Base-by-base conservation (phyloP, 1,140 invertebrate species). In the Panagrolaimus sp. region DNA sequence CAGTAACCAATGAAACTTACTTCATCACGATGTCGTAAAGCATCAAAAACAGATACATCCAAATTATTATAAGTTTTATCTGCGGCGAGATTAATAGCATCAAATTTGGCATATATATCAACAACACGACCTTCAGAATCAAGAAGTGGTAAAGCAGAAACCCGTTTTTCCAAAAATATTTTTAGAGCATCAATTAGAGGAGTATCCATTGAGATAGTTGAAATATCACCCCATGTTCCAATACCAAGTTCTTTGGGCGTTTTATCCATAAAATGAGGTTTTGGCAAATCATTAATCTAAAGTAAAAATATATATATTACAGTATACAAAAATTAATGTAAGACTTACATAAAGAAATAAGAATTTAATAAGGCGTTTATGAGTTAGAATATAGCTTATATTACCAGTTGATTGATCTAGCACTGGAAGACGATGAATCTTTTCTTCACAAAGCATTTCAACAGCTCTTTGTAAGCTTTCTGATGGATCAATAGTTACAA, bases 31-130 rank as follows among this genome's bases (percentile, higher is more conserved):
- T 98, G 92, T 82, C 94, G 90, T 78, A 98, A 91, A 13, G 95
- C 95, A 83, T 95, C 91, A 81, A 91, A 90, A 53, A 99, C 85
- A 0, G 93, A 91, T 61, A 98, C 91, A 85, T 98, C 93, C 81
- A 99, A 86, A 86, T 99, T 93, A 85, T 96, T 95, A 85, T 98
- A 99, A n/a, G 93, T 96, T 85, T 98, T 98, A 84, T 98, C 95
- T 66, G 95, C 94, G 25, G 96, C 96, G 84, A 99, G 87, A 87
- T 98, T 98, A 92, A 98, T 98, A 74, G 96, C 94, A 87, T 98
- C 95, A 87, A 98, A 98, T 87, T 98, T 98, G 78, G 95, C 93
- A 86, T 98, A 98, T 77, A 98, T 96, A 85, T 98, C 94, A 66
- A 97, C 90, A 67, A 98, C 89, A 78, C 91, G 70, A 65, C 78